Percentiles rank a stretch among this genome's conserved stretches.
phyloP scores from a whole-genome alignment of 2,113 vertebrate species.

The Stigmatopora nigra region DNA sequence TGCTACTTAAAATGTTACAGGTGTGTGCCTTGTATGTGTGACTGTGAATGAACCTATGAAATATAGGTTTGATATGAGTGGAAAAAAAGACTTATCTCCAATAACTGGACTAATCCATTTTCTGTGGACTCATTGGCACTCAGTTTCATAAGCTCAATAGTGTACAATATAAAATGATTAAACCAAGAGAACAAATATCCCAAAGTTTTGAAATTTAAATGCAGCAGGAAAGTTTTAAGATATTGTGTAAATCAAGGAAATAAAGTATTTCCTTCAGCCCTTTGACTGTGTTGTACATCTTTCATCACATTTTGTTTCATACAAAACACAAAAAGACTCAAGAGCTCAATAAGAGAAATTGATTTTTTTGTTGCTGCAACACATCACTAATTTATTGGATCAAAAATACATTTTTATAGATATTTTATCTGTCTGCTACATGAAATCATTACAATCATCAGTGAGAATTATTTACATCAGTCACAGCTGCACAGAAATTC shows the following conservation, averaged over 20 bases:
- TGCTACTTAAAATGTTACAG: constrained; percentile 42
- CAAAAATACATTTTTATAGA: constrained; percentile 84
- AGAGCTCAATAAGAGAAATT: background rate
- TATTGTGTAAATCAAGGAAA: constrained; percentile 19
- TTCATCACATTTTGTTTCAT: background rate
- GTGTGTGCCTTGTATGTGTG: constrained; percentile 39
- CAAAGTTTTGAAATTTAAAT: constrained; percentile 3
- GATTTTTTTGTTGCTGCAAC: constrained; percentile 75
- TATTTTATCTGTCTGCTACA: constrained; percentile 78
- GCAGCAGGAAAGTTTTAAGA: constrained; percentile 3
- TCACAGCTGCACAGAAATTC: background rate
- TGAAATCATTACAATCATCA: constrained; percentile 64
- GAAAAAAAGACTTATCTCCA: constrained; percentile 27
- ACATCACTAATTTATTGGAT: constrained; percentile 93
- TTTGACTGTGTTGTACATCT: background rate
- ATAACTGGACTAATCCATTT: constrained; percentile 18
- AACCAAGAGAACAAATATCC: background rate
- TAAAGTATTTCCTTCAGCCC: constrained; percentile 33
- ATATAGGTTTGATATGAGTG: constrained; percentile 33
- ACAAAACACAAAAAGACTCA: background rate
- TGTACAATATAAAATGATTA: background rate
- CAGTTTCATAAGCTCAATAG: background rate
- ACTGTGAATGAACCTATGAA: constrained; percentile 24
- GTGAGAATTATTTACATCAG: constrained; percentile 34
- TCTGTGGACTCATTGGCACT: constrained; percentile 19